Conservation (phyloP, 1,140 invertebrate species). For the Microplitis mediator region DNA sequence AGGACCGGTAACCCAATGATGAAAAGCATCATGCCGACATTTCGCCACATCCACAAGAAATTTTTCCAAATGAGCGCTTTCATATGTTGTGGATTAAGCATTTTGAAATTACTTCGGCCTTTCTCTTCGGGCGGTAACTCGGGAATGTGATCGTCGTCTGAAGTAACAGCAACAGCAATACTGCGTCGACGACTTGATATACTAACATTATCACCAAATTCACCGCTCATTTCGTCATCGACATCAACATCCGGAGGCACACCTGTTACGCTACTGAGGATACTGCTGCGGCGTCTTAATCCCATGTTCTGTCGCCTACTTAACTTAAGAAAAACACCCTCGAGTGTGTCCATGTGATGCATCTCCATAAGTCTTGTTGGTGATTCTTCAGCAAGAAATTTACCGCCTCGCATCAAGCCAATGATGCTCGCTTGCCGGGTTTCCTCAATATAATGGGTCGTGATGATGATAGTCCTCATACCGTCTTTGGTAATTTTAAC, state of each 20-base stretch:
- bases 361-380: constrained; percentile 79
- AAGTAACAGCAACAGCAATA: constrained; percentile 64
- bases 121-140: constrained; percentile 56
- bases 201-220: constrained; percentile 83
- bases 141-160: constrained; percentile 49
- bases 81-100: constrained; percentile 75
- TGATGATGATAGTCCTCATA: constrained; percentile 94
- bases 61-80: constrained; percentile 90
- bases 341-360: constrained; percentile 80
- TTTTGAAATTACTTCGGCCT: constrained; percentile 62
- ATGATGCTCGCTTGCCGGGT: constrained; percentile 89
- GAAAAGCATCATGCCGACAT: constrained; percentile 87
- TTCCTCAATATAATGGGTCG: constrained; percentile 98
- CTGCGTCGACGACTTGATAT: constrained; percentile 70
- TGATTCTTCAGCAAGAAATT: constrained; percentile 88
- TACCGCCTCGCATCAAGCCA: constrained; percentile 90
- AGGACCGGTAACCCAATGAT: constrained; percentile 89
- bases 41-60: constrained; percentile 87
- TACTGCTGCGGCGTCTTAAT: constrained; percentile 76
- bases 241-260: constrained; percentile 66
- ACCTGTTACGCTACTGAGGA: constrained; percentile 72
- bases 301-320: constrained; percentile 82
- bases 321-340: constrained; percentile 92
- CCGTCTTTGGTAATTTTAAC: constrained; percentile 85
- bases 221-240: constrained; percentile 80